Conservation (phyloP, 2,113 vertebrate genomes). For the Falcunculus frontatus region DNA sequence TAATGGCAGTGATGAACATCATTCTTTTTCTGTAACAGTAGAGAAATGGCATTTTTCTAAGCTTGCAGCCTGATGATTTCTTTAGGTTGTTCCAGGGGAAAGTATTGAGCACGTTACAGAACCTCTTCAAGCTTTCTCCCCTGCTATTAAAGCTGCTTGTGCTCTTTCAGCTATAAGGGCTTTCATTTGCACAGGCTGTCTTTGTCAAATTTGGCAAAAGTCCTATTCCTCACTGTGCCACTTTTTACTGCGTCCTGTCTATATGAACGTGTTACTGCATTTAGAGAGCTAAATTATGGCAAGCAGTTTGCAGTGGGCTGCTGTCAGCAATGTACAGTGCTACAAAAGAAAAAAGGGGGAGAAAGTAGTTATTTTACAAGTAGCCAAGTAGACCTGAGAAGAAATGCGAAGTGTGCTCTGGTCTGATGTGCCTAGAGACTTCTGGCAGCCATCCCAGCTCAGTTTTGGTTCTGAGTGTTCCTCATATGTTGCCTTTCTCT, state of each 20-base stretch:
- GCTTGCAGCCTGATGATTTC: background rate
- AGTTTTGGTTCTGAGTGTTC: conserved; percentile 50
- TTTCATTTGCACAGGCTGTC: conserved; percentile 23
- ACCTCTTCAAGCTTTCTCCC: background rate
- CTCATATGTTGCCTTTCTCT: conserved; percentile 56
- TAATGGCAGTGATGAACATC: background rate
- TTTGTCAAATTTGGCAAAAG: conserved; percentile 39
- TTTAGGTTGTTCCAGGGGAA: background rate
- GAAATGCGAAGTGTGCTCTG: conserved; percentile 37
- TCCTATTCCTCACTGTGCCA: background rate
- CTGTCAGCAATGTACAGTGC: background rate
- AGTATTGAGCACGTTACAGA: background rate
- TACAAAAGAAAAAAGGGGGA: background rate
- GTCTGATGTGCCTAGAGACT: conserved; percentile 42
- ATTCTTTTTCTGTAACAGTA: background rate
- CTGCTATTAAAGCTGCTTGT: background rate
- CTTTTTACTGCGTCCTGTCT: background rate
- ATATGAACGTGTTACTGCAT: background rate
- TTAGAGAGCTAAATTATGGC: conserved; percentile 1
- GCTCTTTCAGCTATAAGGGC: background rate
- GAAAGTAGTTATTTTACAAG: conserved; percentile 24
- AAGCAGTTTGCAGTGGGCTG: conserved; percentile 3
- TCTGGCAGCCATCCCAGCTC: conserved; percentile 49
- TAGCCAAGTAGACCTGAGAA: conserved; percentile 47
- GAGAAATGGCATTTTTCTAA: background rate